Percentiles rank a stretch among this genome's conserved stretches.
These are phyloP conservation scores for Myotis vivesi DNA, from an alignment of 2,797 vertebrate genomes.

Conservation along the genomic window DNA sequence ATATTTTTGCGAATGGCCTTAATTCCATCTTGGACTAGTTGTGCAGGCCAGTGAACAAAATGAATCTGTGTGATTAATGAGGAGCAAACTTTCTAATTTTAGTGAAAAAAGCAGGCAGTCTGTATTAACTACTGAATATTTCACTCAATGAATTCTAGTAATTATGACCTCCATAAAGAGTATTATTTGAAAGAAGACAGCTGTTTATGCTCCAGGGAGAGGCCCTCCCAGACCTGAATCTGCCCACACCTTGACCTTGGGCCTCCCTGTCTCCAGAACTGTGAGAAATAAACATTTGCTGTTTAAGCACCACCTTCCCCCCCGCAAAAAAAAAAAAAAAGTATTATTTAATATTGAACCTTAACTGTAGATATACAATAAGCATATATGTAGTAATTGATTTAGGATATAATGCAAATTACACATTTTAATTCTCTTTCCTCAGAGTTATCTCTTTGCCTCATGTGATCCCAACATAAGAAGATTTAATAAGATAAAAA, in stretches of 20 bases:
- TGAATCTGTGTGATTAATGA: neutral
- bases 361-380: neutral
- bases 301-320: neutral
- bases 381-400: neutral
- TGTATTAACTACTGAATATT: neutral
- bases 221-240: neutral
- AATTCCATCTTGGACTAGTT: neutral
- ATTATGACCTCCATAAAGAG: neutral
- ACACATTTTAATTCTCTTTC: neutral
- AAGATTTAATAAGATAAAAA: constrained; percentile 1
- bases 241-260: neutral
- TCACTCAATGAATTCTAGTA: neutral
- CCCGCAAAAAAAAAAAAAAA: too few relatives aligned
- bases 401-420: neutral
- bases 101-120: neutral
- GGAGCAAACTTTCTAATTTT: neutral
- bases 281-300: neutral
- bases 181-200: too few relatives aligned
- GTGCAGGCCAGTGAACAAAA: neutral
- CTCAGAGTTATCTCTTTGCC: neutral
- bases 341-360: neutral
- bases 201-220: neutral
- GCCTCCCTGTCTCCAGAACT: neutral
- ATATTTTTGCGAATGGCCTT: neutral
- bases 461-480: neutral